Base-by-base conservation (phyloP, 2,888 invertebrate species). In the Agrochola circellaris region DNA sequence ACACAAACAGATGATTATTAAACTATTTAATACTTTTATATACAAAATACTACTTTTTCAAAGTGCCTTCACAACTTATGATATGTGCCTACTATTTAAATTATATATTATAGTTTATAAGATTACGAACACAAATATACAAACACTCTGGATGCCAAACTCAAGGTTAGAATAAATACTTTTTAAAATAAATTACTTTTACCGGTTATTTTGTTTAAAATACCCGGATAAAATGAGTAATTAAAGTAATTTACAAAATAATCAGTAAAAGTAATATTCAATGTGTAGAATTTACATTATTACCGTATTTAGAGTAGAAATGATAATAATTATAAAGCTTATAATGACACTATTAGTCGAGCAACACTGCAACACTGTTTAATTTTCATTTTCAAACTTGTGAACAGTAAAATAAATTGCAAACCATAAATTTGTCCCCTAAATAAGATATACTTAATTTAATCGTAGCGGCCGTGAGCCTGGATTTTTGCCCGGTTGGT, bases 31-130 rank as follows among this genome's bases (percentile, higher is more conserved):
- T 84, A 87, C 78, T 85, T 82, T 85, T 85, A 83, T 75, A 89
- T 77, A 83, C 77, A 85, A 88, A 79, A 81, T 48, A 77, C 58
- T 72, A 75, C 67, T 61, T 73, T 87, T 83, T 77, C 34, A 42
- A 90, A 89, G 94, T 95, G 95, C 95, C 95, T 95, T 95, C 87
- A 81, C 80, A 75, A 71, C 84, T 84, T 87, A 87, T 86, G 86
- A 84, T 65, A 81, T 75, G 89, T 88, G 89, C 88, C 88, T 88
- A 88, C 82, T 83, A 79, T 88, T 60, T 45, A 48, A 61, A 65
- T 68, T 69, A 87, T 90, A 86, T 82, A 80, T 66, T 82, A 81
- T 87, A 87, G 81, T 83, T 79, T 83, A 75, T 89, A 85, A 89
- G 87, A 58, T 77, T 81, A 79, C 67, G 68, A 70, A 85, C 74